Conservation (phyloP, 2,113 vertebrate species). For the Bujurquina vittata region DNA sequence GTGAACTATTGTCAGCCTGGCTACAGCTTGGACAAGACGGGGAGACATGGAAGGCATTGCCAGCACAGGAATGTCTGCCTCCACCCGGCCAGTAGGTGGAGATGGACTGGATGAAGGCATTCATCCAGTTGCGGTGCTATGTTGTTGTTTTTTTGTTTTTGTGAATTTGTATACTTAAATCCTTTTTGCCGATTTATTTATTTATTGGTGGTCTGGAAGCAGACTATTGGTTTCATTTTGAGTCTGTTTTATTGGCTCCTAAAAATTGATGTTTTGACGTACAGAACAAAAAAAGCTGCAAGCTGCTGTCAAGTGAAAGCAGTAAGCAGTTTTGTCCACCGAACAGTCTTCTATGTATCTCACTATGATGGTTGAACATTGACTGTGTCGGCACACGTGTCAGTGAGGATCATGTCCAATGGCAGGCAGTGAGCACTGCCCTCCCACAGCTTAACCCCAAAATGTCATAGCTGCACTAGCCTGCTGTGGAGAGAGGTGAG, state of each 20-base stretch:
- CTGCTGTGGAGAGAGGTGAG: constrained; percentile 3
- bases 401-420: constrained; percentile 37
- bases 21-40: no score
- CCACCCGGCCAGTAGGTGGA: no score
- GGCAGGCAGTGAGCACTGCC: not conserved
- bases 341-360: not conserved
- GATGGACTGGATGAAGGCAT: no score
- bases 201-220: no score
- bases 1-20: no score
- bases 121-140: no score
- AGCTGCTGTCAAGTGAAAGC: constrained; percentile 2
- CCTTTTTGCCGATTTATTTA: no score
- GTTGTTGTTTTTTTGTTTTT: no score
- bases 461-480: constrained; percentile 41
- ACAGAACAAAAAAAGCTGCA: not conserved
- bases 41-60: no score
- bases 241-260: not conserved
- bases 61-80: no score
- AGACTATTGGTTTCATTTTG: not conserved
- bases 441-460: constrained; percentile 68
- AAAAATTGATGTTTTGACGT: not conserved
- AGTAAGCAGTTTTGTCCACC: constrained; percentile 6
- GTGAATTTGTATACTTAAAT: no score
- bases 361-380: not conserved
- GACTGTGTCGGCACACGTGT: constrained; percentile 31